These are phyloP conservation scores for Aptenodytes forsteri DNA, from an alignment of 2,113 vertebrate species.

Conservation along the genomic window DNA sequence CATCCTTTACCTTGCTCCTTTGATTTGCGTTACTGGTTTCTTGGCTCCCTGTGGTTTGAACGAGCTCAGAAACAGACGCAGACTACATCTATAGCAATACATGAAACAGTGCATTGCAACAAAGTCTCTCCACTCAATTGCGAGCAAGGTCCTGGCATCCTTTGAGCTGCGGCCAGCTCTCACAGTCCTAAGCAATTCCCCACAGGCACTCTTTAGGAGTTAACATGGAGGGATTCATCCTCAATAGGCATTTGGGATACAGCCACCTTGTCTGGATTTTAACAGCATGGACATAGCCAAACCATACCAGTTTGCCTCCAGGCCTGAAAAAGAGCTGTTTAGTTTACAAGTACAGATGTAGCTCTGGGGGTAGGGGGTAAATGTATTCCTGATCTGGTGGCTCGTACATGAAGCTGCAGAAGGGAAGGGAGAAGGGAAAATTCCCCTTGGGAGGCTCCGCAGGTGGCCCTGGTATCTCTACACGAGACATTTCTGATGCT, in stretches of 20 bases:
- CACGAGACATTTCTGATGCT: neutral
- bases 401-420: neutral
- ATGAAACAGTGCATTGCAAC: neutral
- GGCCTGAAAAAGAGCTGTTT: neutral
- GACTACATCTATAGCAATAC: neutral
- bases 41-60: neutral
- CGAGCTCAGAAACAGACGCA: neutral
- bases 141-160: neutral
- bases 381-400: neutral
- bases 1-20: neutral
- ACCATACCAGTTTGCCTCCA: neutral
- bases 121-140: neutral
- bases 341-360: neutral
- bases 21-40: neutral
- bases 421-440: neutral
- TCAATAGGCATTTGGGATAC: neutral
- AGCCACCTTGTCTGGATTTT: neutral
- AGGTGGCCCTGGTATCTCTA: neutral
- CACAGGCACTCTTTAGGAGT: neutral
- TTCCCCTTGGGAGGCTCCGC: fast-evolving
- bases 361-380: neutral
- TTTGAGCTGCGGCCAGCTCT: neutral
- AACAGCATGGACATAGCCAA: neutral
- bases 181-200: neutral
- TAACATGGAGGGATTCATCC: neutral